Percentiles rank a stretch among this genome's conserved stretches.
These are phyloP conservation scores for Eptesicus fuscus DNA, from an alignment of 2,113 vertebrate species.

Conservation along the genomic window DNA sequence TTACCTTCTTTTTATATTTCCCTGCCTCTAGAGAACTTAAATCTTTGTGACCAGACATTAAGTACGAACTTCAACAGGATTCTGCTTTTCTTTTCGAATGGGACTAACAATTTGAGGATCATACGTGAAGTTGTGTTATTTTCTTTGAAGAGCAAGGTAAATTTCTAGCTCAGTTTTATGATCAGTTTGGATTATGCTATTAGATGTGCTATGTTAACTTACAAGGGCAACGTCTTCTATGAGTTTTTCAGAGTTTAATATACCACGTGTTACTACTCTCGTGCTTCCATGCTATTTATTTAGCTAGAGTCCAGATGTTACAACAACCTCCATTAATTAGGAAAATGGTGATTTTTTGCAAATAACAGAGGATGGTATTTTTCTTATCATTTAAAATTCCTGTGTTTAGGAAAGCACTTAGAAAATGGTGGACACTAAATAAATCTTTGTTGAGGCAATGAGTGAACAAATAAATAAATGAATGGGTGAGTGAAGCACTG, in stretches of 20 bases:
- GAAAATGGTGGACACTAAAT: background rate
- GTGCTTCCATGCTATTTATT: background rate
- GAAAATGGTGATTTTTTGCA: background rate
- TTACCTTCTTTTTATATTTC: background rate
- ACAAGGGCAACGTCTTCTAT: background rate
- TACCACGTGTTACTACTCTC: background rate
- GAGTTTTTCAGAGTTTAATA: background rate
- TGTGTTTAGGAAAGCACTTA: background rate
- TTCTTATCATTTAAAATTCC: background rate
- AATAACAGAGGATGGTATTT: background rate
- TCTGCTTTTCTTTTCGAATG: background rate
- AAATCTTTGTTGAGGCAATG: background rate
- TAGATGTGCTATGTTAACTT: background rate
- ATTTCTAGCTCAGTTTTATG: background rate
- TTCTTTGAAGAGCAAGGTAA: background rate
- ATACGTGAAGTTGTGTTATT: background rate
- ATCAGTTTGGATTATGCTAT: background rate
- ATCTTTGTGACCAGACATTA: background rate
- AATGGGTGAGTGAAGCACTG: background rate
- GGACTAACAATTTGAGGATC: background rate
- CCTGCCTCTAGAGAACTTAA: background rate
- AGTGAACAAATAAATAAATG: background rate
- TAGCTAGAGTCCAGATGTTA: background rate
- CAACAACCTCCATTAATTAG: background rate
- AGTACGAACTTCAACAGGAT: background rate